Evolutionary conservation across 1,140 invertebrate genomes (phyloP).

Genomic region (Drosophila kurseongensis): DNA sequence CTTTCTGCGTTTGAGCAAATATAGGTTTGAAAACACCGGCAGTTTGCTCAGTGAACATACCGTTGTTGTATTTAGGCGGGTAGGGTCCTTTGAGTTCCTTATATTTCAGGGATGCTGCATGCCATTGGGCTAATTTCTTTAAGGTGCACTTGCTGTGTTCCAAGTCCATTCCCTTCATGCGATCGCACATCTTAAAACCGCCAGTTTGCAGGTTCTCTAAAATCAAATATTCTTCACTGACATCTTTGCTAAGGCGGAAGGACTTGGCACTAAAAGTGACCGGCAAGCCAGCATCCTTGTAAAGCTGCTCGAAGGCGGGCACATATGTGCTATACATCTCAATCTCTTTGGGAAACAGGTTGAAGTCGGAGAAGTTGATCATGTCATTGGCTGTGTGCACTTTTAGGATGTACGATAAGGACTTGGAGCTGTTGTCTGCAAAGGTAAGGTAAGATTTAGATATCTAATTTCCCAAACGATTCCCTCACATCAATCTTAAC

Average conservation of each 20-base stretch:
- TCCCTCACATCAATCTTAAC: too few species aligned
- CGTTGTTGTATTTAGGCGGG: slow-evolving; percentile 21
- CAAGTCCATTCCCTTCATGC: slow-evolving; percentile 85
- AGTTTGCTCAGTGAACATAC: slow-evolving; percentile 22
- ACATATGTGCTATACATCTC: slow-evolving; percentile 45
- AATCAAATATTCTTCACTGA: slow-evolving; percentile 30
- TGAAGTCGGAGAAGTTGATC: slow-evolving; percentile 21
- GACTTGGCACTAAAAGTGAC: slow-evolving; percentile 48
- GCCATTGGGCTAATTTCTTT: slow-evolving; percentile 86
- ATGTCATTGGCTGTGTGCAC: background rate
- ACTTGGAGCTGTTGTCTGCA: slow-evolving; percentile 34
- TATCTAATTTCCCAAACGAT: too few species aligned
- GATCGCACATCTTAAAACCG: slow-evolving; percentile 49
- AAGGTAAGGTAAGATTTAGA: background rate
- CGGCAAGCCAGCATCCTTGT: slow-evolving; percentile 24
- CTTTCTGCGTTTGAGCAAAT: background rate
- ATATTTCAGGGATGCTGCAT: slow-evolving; percentile 85
- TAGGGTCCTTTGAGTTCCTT: slow-evolving; percentile 55
- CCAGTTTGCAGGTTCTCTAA: slow-evolving; percentile 30
- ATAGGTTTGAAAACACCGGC: slow-evolving; percentile 17
- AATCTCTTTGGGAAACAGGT: slow-evolving; percentile 51
- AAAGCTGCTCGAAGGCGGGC: slow-evolving; percentile 44
- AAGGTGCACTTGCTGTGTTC: slow-evolving; percentile 85
- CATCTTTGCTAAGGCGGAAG: slow-evolving; percentile 30
- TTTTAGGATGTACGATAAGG: slow-evolving; percentile 44